Conservation (phyloP, 2,797 vertebrate species). For the Brachymystax lenok region DNA sequence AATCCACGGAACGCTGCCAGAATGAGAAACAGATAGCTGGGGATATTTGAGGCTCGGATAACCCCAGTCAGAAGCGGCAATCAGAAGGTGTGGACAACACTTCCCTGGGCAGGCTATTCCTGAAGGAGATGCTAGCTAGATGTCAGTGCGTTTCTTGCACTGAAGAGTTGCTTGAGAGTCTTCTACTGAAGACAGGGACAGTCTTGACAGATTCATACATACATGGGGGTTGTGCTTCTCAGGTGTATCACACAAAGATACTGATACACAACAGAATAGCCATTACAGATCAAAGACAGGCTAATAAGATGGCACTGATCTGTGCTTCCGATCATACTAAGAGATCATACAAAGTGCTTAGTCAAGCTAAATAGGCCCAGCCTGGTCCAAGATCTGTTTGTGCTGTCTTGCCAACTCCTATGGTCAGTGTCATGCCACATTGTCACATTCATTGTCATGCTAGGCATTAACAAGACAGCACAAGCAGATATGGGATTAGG, state of each 20-base stretch:
- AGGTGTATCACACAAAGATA: neutral
- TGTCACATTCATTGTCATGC: neutral
- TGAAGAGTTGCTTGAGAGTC: neutral
- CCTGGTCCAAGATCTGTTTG: neutral
- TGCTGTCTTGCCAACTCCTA: neutral
- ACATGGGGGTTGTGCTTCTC: neutral
- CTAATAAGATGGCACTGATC: neutral
- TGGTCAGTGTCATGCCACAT: neutral
- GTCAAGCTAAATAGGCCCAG: neutral
- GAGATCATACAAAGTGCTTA: neutral
- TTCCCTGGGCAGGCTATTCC: neutral
- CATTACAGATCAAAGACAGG: neutral
- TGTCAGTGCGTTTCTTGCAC: neutral
- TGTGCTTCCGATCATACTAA: neutral
- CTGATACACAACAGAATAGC: neutral
- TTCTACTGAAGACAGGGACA: neutral
- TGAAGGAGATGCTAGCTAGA: neutral
- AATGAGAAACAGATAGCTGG: conserved; percentile 74
- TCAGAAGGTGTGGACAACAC: conserved; percentile 9
- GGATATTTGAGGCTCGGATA: neutral
- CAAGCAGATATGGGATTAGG: neutral
- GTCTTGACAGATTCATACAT: neutral
- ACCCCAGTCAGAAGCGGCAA: neutral
- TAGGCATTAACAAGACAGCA: neutral
- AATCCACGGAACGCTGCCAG: conserved; percentile 61